Conservation (phyloP, 1,140 invertebrate genomes). For the Ericerus pela region DNA sequence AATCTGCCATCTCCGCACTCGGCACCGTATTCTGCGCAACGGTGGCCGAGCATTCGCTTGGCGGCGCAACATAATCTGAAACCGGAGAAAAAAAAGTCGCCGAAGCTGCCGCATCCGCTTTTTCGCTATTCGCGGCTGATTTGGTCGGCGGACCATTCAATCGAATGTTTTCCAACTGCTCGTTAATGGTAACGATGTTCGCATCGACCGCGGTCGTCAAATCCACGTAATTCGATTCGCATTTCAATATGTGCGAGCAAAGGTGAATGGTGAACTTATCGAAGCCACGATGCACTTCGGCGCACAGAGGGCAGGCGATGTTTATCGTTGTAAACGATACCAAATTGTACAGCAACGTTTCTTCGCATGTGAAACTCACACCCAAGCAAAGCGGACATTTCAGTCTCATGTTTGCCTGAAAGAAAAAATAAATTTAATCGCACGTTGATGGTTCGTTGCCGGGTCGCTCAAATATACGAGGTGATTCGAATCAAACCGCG, state of each 20-base stretch:
- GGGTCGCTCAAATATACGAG: too few species aligned
- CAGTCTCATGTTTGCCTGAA: neutral
- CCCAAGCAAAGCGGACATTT: slow-evolving; percentile 55
- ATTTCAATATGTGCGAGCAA: slow-evolving; percentile 43
- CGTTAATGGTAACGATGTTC: neutral
- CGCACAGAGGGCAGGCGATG: slow-evolving; percentile 56
- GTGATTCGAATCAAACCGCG: too few species aligned
- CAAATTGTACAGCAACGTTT: slow-evolving; percentile 49
- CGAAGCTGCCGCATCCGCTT: neutral
- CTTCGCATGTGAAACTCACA: slow-evolving; percentile 49
- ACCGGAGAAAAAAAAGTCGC: neutral
- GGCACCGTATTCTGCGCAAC: neutral
- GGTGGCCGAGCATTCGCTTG: neutral
- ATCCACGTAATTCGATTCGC: neutral
- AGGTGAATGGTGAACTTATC: slow-evolving; percentile 74
- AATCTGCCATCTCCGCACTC: too few species aligned
- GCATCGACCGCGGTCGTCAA: neutral
- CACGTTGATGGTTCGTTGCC: too few species aligned
- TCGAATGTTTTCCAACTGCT: neutral
- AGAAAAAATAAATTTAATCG: too few species aligned
- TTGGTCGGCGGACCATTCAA: neutral
- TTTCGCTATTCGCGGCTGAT: neutral
- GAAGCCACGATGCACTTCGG: slow-evolving; percentile 52
- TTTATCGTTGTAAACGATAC: slow-evolving; percentile 57
- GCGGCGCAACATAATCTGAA: neutral